phyloP scores from a whole-genome alignment of 37 sponge, comb jelly and placozoan genomes.

The Beroe forskalii region DNA sequence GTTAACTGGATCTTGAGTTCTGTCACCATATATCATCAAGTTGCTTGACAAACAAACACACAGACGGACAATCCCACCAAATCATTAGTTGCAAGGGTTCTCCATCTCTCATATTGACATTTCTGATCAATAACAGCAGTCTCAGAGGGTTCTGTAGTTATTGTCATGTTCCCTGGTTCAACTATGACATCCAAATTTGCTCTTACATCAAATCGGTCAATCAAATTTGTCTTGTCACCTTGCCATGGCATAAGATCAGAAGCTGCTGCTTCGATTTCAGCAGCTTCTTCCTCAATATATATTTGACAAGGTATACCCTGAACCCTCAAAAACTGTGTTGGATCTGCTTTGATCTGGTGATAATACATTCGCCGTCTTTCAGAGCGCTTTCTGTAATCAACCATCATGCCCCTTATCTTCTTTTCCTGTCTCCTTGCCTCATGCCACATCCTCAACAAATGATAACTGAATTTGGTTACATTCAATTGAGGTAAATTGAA shows the following conservation, averaged over 20 bases:
- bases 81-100: constrained; percentile 72
- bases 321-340: constrained; percentile 54
- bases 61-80: constrained; percentile 68
- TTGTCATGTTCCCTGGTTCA: constrained; percentile 34
- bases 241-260: constrained; percentile 63
- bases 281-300: constrained; percentile 41
- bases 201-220: constrained; percentile 83
- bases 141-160: constrained; percentile 24
- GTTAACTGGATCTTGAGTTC: no score
- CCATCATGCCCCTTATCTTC: constrained; percentile 80
- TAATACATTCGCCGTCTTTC: constrained; percentile 86
- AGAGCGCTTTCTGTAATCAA: constrained; percentile 87
- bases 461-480: no score
- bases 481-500: no score
- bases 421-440: constrained; percentile 95
- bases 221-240: constrained; percentile 25
- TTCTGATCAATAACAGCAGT: constrained; percentile 68
- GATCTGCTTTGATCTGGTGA: constrained; percentile 69
- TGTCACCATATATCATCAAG: neutral
- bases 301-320: neutral
- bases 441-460: constrained; percentile 92
- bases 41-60: constrained; percentile 34
- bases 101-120: constrained; percentile 88
- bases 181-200: constrained; percentile 84
- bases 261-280: constrained; percentile 30